Evolutionary conservation across 2,113 vertebrate genomes (phyloP), one percentile per base, ranked within the genome.

Genomic region (Hydrochoerus hydrochaeris): DNA sequence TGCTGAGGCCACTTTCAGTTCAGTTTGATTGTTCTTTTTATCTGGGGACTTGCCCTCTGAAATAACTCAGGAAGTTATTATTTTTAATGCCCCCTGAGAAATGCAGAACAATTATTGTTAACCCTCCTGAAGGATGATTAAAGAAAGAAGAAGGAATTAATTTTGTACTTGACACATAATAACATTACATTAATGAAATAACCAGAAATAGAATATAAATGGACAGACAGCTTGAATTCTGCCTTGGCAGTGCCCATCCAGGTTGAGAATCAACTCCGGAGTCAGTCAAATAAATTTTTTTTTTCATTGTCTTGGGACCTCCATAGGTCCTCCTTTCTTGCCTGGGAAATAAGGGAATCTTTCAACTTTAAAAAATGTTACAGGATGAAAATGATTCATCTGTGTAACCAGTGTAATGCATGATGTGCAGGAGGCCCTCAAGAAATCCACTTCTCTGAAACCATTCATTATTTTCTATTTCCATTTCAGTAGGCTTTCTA

Each of bases 1-100:
- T 60, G 60, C 63, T 71, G 88, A 85, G 63, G 22, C 5, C 28
- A 49, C 24, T 83, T 83, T 16, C 16, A 85, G 38, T 58, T 95
- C 46, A 77, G 71, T 75, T 81, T 69, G 71, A 85, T 71, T 77
- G 19, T 93, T 90, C 86, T 75, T 87, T 58, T 85, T 69, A 88
- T 86, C 38, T 58, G 82, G 65, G 26, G 69, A 94, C 22, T 96
- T 88, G 28, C 30, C 20, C 35, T 96, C 32, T 91, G 54, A 95
- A 94, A 85, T 90, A 94, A 80, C 32, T 95, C 32, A 80, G n/a
- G 17, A 82, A 81, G 94, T 90, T 85, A 78, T 85, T 93, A 86
- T 88, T 77, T 90, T 90, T 85, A 91, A 93, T 54, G 63, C 2
- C 80, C 32, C 73, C 41, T 49, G 87, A 89, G 71, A 89, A 83